phyloP scores from a whole-genome alignment of 2,888 invertebrate genomes.

The Cephus sareptanus region DNA sequence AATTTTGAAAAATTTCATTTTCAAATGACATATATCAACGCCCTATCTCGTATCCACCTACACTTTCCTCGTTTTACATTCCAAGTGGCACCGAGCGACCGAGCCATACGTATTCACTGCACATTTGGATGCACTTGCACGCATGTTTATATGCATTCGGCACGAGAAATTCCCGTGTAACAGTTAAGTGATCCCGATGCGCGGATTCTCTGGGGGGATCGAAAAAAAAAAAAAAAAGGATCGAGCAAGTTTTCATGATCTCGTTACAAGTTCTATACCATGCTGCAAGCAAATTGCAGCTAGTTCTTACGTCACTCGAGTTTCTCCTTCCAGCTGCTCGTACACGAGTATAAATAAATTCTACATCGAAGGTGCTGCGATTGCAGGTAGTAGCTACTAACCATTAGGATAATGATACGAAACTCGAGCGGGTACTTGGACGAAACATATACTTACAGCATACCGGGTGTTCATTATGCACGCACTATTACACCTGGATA shows the following conservation, averaged over 20 bases:
- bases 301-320: not conserved
- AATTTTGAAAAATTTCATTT: not conserved
- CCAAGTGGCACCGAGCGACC: not conserved
- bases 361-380: not conserved
- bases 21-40: not conserved
- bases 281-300: not conserved
- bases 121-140: not conserved
- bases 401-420: slow-evolving; percentile 19
- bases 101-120: not conserved
- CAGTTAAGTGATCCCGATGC: not conserved
- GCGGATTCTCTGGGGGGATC: not conserved
- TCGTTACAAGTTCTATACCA: not conserved
- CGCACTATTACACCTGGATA: slow-evolving; percentile 8
- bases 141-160: not conserved
- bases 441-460: slow-evolving; percentile 4
- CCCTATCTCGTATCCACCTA: not conserved
- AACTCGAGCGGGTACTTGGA: not conserved
- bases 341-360: not conserved
- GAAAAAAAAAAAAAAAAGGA: not conserved
- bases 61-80: not conserved
- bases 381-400: not conserved
- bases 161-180: not conserved
- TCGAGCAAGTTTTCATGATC: not conserved
- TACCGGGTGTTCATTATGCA: slow-evolving; percentile 11
- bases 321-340: not conserved